phyloP scores from a whole-genome alignment of 2,113 vertebrate genomes.

The Prionailurus viverrinus region DNA sequence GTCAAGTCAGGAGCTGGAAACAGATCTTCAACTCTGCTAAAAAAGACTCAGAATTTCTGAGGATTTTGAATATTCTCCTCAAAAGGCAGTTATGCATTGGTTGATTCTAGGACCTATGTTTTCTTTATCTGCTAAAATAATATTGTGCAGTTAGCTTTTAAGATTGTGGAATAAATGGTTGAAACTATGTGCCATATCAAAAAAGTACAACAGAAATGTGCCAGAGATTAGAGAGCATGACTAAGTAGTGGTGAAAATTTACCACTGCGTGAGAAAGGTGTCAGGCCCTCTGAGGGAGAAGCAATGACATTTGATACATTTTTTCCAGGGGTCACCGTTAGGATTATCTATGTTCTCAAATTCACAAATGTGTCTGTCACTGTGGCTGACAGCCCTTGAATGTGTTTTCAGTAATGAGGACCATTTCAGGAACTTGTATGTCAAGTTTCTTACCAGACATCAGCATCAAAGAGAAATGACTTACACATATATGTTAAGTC shows the following conservation, averaged over 20 bases:
- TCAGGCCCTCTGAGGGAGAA: not conserved
- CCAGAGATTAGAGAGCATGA: not conserved
- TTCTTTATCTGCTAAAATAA: not conserved
- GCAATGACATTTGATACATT: not conserved
- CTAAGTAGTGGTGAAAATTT: not conserved
- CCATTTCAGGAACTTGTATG: not conserved
- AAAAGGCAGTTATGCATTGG: not conserved
- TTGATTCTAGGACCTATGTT: not conserved
- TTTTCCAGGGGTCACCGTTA: not conserved
- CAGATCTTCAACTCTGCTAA: not conserved
- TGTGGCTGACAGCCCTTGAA: not conserved
- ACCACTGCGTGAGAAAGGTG: not conserved
- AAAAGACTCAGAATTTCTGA: not conserved
- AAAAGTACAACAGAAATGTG: not conserved
- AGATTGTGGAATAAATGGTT: not conserved
- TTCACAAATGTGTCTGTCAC: not conserved
- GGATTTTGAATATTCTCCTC: not conserved
- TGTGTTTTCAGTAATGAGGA: constrained; percentile 1
- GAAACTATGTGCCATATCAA: not conserved
- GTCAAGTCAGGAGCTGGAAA: not conserved
- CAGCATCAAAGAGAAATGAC: not conserved
- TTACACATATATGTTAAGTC: not conserved
- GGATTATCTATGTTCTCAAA: not conserved
- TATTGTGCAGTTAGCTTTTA: not conserved
- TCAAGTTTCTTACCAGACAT: not conserved